A percentile compares a stretch with the other conserved stretches of the same genome.
Evolutionary conservation across 2,113 vertebrate genomes (phyloP).

Genomic region (Delphinus delphis): DNA sequence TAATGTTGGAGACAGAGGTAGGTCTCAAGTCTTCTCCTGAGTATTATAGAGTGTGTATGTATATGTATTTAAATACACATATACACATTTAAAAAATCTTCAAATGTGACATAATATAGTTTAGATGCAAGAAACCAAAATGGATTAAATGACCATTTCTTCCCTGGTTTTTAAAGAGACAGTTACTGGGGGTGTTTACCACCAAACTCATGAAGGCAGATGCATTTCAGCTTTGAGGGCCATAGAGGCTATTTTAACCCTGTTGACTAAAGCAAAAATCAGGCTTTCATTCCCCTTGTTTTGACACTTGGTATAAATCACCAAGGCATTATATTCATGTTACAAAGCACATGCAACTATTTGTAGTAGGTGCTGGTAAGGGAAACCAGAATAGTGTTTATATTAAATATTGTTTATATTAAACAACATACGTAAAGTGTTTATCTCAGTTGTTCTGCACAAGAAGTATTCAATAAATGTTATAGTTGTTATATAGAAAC

Average conservation of each 20-base stretch:
- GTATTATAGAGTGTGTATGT: constrained; percentile 22
- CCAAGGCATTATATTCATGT: not conserved
- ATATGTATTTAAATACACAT: not conserved
- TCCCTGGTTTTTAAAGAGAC: constrained; percentile 69
- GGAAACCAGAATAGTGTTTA: not conserved
- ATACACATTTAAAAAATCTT: constrained; percentile 70
- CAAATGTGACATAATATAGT: constrained; percentile 57
- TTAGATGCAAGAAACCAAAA: constrained; percentile 70
- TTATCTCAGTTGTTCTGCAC: not conserved
- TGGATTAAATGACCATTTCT: constrained; percentile 75
- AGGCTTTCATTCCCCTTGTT: not conserved
- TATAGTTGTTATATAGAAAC: not conserved
- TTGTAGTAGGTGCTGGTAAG: not conserved
- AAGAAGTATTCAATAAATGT: not conserved
- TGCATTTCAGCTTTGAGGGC: constrained; percentile 57
- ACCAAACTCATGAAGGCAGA: constrained; percentile 51
- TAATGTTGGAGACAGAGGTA: not conserved
- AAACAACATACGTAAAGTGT: not conserved
- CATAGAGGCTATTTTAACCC: not conserved
- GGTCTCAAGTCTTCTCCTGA: constrained; percentile 56
- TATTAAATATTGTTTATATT: not conserved
- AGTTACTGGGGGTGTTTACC: constrained; percentile 43
- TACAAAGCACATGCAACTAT: not conserved
- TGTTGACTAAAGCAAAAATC: not conserved
- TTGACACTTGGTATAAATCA: constrained; percentile 5